Percentiles rank a stretch among this genome's conserved stretches.
These are phyloP conservation scores for Formica selysi DNA, from an alignment of 1,140 invertebrate genomes.

Conservation along the genomic window DNA sequence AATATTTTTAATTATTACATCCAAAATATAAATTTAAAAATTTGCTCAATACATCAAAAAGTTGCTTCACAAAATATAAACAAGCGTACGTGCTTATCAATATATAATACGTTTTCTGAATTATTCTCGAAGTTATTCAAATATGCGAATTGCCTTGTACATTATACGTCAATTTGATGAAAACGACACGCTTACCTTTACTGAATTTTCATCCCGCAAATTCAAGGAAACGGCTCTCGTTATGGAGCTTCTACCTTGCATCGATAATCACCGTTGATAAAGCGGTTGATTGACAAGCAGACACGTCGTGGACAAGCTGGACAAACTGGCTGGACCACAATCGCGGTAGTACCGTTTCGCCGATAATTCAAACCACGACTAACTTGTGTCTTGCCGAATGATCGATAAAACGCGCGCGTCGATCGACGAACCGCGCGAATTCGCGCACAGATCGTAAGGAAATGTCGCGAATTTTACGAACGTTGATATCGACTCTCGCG, in stretches of 20 bases:
- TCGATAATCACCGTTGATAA: slow-evolving; percentile 7
- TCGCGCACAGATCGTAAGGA: background rate
- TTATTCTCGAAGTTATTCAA: too few species aligned
- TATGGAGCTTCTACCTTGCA: background rate
- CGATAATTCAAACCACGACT: slow-evolving; percentile 11
- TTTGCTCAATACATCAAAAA: background rate
- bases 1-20: background rate
- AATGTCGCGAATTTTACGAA: background rate
- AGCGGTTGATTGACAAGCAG: slow-evolving; percentile 10
- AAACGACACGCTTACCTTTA: slow-evolving; percentile 17
- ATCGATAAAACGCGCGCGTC: background rate
- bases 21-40: background rate
- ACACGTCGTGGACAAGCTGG: background rate
- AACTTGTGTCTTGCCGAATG: slow-evolving; percentile 6
- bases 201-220: background rate
- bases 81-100: background rate
- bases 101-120: slow-evolving; percentile 8
- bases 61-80: background rate
- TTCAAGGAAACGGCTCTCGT: background rate
- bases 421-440: background rate
- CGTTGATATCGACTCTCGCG: background rate
- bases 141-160: background rate
- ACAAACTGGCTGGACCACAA: slow-evolving; percentile 38
- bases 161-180: background rate
- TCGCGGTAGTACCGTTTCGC: slow-evolving; percentile 21